phyloP scores from a whole-genome alignment of 2,113 vertebrate genomes.

The Euleptes europaea region DNA sequence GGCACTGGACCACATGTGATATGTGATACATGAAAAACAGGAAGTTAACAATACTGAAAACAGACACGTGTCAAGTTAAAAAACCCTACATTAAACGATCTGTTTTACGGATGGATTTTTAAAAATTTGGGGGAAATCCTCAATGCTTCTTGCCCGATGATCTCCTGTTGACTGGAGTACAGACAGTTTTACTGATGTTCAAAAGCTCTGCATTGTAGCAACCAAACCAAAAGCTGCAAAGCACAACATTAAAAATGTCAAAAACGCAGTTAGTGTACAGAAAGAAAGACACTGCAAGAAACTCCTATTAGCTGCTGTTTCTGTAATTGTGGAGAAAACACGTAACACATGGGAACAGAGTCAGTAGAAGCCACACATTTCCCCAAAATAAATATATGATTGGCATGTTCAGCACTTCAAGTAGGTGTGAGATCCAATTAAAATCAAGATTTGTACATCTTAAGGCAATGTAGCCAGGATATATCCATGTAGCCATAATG shows the following conservation, averaged over 20 bases:
- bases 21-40: not conserved
- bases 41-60: not conserved
- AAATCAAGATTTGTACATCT: not conserved
- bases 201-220: slow-evolving; percentile 43
- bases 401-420: slow-evolving; percentile 61
- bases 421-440: not conserved
- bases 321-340: slow-evolving; percentile 55
- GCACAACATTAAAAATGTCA: slow-evolving; percentile 45
- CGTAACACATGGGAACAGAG: slow-evolving; percentile 51
- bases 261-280: slow-evolving; percentile 63
- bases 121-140: slow-evolving; percentile 23
- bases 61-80: slow-evolving; percentile 20
- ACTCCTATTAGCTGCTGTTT: slow-evolving; percentile 64
- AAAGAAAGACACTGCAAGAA: slow-evolving; percentile 57
- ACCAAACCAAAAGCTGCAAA: slow-evolving; percentile 53
- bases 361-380: slow-evolving; percentile 68
- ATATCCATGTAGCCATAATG: not conserved
- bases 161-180: slow-evolving; percentile 6
- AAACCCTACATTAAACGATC: slow-evolving; percentile 31
- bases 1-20: not conserved
- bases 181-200: slow-evolving; percentile 15
- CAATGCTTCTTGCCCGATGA: rapidly evolving
- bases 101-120: slow-evolving; percentile 2
- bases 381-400: slow-evolving; percentile 74
- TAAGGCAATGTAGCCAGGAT: not conserved